phyloP scores from a whole-genome alignment of 2,797 vertebrate species.

The Paratrypauchen microcephalus region DNA sequence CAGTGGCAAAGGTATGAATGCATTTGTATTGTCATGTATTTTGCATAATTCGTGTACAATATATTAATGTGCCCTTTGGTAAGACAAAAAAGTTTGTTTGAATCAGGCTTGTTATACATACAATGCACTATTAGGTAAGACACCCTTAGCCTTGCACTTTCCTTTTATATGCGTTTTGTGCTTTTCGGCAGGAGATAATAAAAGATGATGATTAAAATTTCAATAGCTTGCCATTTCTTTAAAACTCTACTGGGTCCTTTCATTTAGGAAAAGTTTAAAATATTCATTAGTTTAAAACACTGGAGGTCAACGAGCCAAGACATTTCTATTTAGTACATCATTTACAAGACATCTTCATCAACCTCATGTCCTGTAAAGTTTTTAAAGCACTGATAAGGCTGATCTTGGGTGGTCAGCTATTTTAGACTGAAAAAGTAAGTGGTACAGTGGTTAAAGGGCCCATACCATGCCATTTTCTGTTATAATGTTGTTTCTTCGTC shows the following conservation, averaged over 20 bases:
- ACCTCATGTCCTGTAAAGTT: not conserved
- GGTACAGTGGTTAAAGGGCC: too few relatives aligned
- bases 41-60: too few relatives aligned
- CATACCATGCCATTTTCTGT: too few relatives aligned
- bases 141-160: not conserved
- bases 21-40: too few relatives aligned
- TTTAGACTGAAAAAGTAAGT: not conserved
- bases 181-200: constrained; percentile 6
- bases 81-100: too few relatives aligned
- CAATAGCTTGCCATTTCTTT: constrained; percentile 2
- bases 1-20: too few relatives aligned
- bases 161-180: constrained; percentile 4
- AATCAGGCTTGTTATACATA: not conserved
- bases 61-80: too few relatives aligned
- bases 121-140: not conserved
- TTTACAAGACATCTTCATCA: not conserved
- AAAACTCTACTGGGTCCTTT: constrained; percentile 8
- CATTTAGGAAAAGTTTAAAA: constrained; percentile 1
- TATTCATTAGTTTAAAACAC: not conserved
- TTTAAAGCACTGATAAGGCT: not conserved
- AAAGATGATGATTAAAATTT: constrained; percentile 4
- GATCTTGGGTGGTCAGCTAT: not conserved
- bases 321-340: constrained; percentile 14
- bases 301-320: constrained; percentile 9
- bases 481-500: too few relatives aligned